These are phyloP conservation scores for Ephestia elutella DNA, from an alignment of 1,140 invertebrate genomes.

Conservation along the genomic window DNA sequence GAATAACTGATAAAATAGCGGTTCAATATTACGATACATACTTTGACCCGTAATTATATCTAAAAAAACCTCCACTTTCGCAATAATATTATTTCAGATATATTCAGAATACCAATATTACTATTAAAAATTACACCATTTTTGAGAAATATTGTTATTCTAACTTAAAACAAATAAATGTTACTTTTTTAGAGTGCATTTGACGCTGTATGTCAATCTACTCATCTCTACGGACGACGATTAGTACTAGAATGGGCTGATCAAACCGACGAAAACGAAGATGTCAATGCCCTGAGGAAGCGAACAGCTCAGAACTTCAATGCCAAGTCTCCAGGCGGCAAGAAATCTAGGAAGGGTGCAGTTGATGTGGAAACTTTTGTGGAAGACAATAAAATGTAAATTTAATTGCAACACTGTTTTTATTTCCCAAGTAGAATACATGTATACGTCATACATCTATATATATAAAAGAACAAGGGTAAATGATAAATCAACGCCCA, in stretches of 20 bases:
- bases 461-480: no score
- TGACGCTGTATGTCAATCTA: slow-evolving; percentile 93
- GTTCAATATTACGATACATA: no score
- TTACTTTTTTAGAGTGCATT: slow-evolving; percentile 85
- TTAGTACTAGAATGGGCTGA: slow-evolving; percentile 98
- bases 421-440: background rate
- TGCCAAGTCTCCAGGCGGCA: slow-evolving; percentile 57
- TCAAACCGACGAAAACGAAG: slow-evolving; percentile 84
- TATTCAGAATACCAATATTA: no score
- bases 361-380: slow-evolving; percentile 72
- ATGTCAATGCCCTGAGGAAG: slow-evolving; percentile 86
- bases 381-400: slow-evolving; percentile 28
- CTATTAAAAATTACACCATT: no score
- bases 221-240: slow-evolving; percentile 96
- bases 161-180: background rate
- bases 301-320: slow-evolving; percentile 86
- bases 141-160: no score
- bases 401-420: slow-evolving; percentile 17
- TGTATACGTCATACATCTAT: background rate
- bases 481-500: no score
- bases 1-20: no score
- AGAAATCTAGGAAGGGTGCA: slow-evolving; percentile 74
- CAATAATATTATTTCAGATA: no score
- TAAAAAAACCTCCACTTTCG: no score
- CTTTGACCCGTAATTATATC: no score